Conservation (phyloP, 2,797 vertebrate species). For the Botia almorhae region DNA sequence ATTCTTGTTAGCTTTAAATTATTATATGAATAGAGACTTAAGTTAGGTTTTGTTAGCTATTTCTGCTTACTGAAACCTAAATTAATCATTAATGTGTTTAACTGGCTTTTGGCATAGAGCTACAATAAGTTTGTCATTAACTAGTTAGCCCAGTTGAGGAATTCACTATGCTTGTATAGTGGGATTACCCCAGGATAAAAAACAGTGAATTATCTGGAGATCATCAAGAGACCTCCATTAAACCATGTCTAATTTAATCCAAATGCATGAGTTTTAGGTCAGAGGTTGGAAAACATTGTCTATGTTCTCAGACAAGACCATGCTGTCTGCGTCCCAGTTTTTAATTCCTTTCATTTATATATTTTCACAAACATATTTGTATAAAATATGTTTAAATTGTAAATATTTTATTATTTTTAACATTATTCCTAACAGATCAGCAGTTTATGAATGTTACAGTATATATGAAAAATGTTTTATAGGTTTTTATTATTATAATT, state of each 20-base stretch:
- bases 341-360: background rate
- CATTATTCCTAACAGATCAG: no score
- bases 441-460: no score
- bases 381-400: no score
- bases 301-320: constrained; percentile 21
- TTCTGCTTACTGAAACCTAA: constrained; percentile 5
- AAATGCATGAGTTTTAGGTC: constrained; percentile 42
- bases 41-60: constrained; percentile 1
- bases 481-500: no score
- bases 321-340: background rate
- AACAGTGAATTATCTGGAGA: constrained; percentile 29
- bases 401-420: no score
- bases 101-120: constrained; percentile 10
- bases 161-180: constrained; percentile 17
- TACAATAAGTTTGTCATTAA: constrained; percentile 10
- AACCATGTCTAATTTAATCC: constrained; percentile 49
- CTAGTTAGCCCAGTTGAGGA: constrained; percentile 22
- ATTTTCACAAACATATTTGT: constrained; percentile 1
- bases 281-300: constrained; percentile 35
- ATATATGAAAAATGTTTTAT: no score
- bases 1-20: background rate
- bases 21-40: background rate
- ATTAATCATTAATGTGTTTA: constrained; percentile 21
- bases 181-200: constrained; percentile 37
- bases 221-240: constrained; percentile 30